phyloP scores from a whole-genome alignment of 2,888 invertebrate species.

The Hyposoter dolosus region DNA sequence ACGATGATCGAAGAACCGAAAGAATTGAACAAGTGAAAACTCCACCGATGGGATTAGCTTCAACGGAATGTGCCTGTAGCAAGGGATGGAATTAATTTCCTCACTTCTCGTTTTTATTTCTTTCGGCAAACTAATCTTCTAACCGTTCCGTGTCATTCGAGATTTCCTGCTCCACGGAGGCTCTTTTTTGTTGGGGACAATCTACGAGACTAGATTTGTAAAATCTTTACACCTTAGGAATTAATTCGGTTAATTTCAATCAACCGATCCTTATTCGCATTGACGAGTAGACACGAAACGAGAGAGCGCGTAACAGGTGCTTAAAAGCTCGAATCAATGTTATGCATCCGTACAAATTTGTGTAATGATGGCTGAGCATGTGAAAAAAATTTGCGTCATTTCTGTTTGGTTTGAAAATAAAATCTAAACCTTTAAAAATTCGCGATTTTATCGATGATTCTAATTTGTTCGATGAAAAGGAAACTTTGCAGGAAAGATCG shows the following conservation, averaged over 20 bases:
- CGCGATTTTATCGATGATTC: too few relatives aligned
- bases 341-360: not conserved
- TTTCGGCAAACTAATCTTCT: constrained; percentile 36
- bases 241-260: not conserved
- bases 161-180: not conserved
- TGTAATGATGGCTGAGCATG: not conserved
- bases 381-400: not conserved
- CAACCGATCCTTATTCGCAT: not conserved
- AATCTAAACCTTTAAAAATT: too few relatives aligned
- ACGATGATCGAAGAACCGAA: constrained; percentile 24
- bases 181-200: constrained; percentile 8
- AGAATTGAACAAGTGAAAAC: not conserved
- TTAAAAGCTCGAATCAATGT: not conserved
- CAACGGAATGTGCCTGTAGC: constrained; percentile 36
- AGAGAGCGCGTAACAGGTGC: constrained; percentile 34
- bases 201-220: not conserved
- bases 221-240: not conserved
- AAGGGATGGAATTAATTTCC: constrained; percentile 54
- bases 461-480: too few relatives aligned
- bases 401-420: too few relatives aligned
- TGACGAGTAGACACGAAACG: not conserved
- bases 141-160: not conserved
- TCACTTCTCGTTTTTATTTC: constrained; percentile 9
- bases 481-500: too few relatives aligned
- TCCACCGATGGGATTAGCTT: not conserved